phyloP scores from a whole-genome alignment of 1,140 invertebrate species.

The Trichonephila inaurata region DNA sequence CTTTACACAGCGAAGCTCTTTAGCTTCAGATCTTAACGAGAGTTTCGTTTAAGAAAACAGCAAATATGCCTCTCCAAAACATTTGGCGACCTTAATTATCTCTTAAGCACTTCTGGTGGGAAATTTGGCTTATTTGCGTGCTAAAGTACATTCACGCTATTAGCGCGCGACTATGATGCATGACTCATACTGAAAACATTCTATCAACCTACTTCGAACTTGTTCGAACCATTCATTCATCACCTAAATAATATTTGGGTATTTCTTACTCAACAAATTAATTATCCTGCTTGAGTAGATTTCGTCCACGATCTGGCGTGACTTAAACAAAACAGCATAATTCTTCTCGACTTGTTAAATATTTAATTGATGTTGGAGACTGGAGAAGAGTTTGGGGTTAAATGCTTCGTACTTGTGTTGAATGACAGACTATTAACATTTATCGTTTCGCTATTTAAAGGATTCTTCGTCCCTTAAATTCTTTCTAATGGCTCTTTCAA shows the following conservation, averaged over 20 bases:
- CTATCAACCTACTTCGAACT: constrained; percentile 9
- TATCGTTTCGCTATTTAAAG: neutral
- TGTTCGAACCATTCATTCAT: constrained; percentile 39
- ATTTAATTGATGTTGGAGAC: constrained; percentile 52
- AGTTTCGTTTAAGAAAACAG: constrained; percentile 2
- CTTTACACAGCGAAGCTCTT: neutral
- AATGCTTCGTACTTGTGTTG: neutral
- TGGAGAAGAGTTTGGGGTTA: neutral
- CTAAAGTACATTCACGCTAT: constrained; percentile 27
- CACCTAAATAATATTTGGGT: constrained; percentile 3
- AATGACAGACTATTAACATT: neutral
- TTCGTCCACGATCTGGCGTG: neutral
- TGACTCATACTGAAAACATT: constrained; percentile 7
- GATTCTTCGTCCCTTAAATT: neutral
- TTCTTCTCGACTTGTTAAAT: constrained; percentile 36
- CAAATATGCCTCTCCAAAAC: neutral
- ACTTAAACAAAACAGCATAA: constrained; percentile 49
- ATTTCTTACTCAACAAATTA: constrained; percentile 41
- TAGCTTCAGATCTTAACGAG: neutral
- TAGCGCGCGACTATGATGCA: constrained; percentile 27
- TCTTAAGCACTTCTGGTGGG: neutral
- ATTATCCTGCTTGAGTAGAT: constrained; percentile 41
- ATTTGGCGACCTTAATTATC: constrained; percentile 28
- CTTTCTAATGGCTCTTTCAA: neutral
- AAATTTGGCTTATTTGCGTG: constrained; percentile 50